phyloP scores from a whole-genome alignment of 2,888 invertebrate genomes.

The Gnatocerus cornutus region DNA sequence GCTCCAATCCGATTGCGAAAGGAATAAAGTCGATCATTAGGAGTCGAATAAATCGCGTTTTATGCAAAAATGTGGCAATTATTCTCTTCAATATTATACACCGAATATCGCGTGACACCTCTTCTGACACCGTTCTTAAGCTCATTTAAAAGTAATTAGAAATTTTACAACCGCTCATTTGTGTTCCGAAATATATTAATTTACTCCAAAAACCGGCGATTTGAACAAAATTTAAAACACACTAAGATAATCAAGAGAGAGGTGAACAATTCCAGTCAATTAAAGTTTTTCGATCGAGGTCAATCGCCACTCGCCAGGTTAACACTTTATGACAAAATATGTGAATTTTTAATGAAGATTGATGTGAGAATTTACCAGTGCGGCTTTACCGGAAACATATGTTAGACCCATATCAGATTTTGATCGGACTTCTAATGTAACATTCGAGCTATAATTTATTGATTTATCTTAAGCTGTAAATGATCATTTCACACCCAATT shows the following conservation, averaged over 20 bases:
- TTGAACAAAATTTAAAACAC: constrained; percentile 32
- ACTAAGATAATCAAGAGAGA: constrained; percentile 36
- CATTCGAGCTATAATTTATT: constrained; percentile 59
- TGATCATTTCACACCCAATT: constrained; percentile 61
- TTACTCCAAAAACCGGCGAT: constrained; percentile 26
- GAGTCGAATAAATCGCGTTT: constrained; percentile 43
- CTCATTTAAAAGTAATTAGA: constrained; percentile 47
- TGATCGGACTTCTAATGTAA: constrained; percentile 58
- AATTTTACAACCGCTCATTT: constrained; percentile 46
- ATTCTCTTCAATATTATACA: constrained; percentile 22
- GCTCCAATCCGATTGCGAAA: constrained; percentile 39
- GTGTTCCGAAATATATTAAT: constrained; percentile 31
- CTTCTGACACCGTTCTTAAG: constrained; percentile 25
- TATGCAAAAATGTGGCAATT: constrained; percentile 42
- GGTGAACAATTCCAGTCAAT: constrained; percentile 34
- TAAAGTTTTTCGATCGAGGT: constrained; percentile 11
- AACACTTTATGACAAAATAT: background rate
- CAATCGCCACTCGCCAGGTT: background rate
- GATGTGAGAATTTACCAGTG: constrained; percentile 27
- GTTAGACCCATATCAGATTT: constrained; percentile 57
- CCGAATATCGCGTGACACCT: constrained; percentile 31
- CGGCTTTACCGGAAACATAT: constrained; percentile 59
- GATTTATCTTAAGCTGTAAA: constrained; percentile 55
- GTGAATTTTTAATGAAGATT: constrained; percentile 41
- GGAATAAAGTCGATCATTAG: constrained; percentile 33